Conservation (phyloP, 2,113 vertebrate species). For the Aramus guarauna region DNA sequence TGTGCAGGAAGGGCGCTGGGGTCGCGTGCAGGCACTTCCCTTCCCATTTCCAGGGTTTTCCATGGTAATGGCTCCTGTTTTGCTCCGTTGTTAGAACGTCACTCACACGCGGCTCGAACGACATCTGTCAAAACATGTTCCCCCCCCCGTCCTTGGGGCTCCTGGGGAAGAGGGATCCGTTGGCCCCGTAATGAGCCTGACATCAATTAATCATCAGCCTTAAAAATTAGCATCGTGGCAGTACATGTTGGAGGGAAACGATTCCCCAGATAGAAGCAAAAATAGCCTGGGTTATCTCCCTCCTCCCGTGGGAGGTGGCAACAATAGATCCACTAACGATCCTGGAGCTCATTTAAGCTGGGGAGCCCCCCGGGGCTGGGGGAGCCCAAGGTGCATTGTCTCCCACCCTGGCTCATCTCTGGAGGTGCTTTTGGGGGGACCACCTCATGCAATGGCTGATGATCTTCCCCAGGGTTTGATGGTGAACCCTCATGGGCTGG, state of each 20-base stretch:
- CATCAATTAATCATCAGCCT: slow-evolving; percentile 63
- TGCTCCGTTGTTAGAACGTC: background rate
- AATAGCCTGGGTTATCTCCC: slow-evolving; percentile 27
- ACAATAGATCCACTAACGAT: background rate
- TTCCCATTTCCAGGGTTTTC: slow-evolving; percentile 47
- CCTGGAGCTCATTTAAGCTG: background rate
- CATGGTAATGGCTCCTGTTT: slow-evolving; percentile 24
- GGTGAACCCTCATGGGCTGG: accelerated
- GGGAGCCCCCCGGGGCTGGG: background rate
- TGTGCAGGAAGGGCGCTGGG: background rate
- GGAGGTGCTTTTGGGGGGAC: background rate
- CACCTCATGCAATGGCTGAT: accelerated
- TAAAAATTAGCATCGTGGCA: slow-evolving; percentile 49
- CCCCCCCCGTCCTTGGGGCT: background rate
- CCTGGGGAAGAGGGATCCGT: background rate
- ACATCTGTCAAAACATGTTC: slow-evolving; percentile 59
- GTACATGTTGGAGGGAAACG: background rate
- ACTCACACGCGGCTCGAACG: background rate
- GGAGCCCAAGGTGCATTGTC: background rate
- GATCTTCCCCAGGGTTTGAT: background rate
- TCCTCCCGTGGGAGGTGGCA: background rate
- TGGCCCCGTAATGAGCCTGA: slow-evolving; percentile 35
- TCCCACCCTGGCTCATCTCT: background rate
- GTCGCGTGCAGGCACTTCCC: slow-evolving; percentile 26
- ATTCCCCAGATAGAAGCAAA: slow-evolving; percentile 63